These are phyloP conservation scores for Chamaedrilus cognettii DNA, from an alignment of 2,888 invertebrate species.

Conservation along the genomic window DNA sequence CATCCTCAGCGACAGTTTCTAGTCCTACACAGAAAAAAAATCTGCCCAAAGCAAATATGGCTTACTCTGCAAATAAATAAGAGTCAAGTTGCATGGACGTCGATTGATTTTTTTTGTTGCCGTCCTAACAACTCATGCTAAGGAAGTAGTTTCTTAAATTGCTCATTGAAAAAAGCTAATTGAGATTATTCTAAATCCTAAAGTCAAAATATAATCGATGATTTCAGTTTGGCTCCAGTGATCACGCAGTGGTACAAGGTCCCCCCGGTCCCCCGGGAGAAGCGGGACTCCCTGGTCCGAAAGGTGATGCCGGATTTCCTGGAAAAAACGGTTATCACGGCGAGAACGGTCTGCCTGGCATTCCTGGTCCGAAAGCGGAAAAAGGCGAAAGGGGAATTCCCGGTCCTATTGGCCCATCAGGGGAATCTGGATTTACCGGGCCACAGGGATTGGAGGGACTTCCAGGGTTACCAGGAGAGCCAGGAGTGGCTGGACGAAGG, in stretches of 20 bases:
- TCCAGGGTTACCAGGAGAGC: conserved; percentile 62
- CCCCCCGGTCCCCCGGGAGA: conserved; percentile 28
- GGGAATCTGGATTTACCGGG: conserved; percentile 67
- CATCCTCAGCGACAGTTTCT: too few relatives aligned
- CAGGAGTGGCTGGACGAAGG: conserved; percentile 17
- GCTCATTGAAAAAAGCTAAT: too few relatives aligned
- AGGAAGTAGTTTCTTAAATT: too few relatives aligned
- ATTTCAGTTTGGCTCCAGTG: too few relatives aligned
- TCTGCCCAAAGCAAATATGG: too few relatives aligned
- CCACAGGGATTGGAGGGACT: conserved; percentile 66
- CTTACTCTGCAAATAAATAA: too few relatives aligned
- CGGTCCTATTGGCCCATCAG: conserved; percentile 74
- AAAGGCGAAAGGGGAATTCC: conserved; percentile 77
- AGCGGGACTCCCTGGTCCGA: conserved; percentile 31
- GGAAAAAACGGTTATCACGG: conserved; percentile 60
- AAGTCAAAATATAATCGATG: too few relatives aligned
- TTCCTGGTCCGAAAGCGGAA: conserved; percentile 69
- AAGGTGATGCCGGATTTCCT: conserved; percentile 61
- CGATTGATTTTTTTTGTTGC: too few relatives aligned
- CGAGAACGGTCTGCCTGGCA: conserved; percentile 65
- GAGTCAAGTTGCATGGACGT: too few relatives aligned
- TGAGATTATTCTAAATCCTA: too few relatives aligned
- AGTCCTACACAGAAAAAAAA: too few relatives aligned
- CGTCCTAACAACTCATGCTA: too few relatives aligned
- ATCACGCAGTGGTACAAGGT: conserved; percentile 21